Conservation (phyloP, 1,140 invertebrate genomes). For the Thaumetopoea pityocampa region DNA sequence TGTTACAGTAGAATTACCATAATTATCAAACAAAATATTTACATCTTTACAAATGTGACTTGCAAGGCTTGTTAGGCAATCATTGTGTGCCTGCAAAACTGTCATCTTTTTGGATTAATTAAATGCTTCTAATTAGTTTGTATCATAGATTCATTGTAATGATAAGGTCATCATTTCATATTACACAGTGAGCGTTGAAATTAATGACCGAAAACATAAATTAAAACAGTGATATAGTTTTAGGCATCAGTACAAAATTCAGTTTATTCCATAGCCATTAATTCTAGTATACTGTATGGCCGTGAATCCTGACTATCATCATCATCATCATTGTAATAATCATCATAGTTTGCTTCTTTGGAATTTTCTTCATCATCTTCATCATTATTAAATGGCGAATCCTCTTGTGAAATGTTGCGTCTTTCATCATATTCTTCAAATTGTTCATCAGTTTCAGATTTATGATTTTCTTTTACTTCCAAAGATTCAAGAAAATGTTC, state of each 20-base stretch:
- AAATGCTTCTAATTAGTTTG: conserved; percentile 48
- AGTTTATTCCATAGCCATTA: conserved; percentile 70
- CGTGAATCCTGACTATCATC: conserved; percentile 32
- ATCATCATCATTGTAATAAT: conserved; percentile 24
- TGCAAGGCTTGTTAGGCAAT: too few relatives aligned
- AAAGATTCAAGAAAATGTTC: conserved; percentile 48
- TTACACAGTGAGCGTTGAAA: conserved; percentile 22
- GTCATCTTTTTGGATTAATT: conserved; percentile 21
- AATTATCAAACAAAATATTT: too few relatives aligned
- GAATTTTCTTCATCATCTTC: conserved; percentile 14
- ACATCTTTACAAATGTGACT: too few relatives aligned
- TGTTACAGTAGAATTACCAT: too few relatives aligned
- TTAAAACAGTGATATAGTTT: conserved; percentile 45
- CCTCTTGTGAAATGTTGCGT: conserved; percentile 9
- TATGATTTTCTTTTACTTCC: conserved; percentile 25
- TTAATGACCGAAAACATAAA: conserved; percentile 23
- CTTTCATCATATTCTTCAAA: conserved; percentile 42
- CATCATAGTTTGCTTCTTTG: conserved; percentile 27
- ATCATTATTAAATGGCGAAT: conserved; percentile 25
- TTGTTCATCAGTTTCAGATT: conserved; percentile 14
- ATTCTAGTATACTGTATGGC: conserved; percentile 54
- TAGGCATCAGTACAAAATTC: conserved; percentile 29
- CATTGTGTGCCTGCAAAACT: too few relatives aligned
- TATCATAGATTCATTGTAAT: conserved; percentile 14
- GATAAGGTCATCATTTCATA: conserved; percentile 10